phyloP scores from a whole-genome alignment of 2,888 invertebrate genomes.

The Sipha maydis region DNA sequence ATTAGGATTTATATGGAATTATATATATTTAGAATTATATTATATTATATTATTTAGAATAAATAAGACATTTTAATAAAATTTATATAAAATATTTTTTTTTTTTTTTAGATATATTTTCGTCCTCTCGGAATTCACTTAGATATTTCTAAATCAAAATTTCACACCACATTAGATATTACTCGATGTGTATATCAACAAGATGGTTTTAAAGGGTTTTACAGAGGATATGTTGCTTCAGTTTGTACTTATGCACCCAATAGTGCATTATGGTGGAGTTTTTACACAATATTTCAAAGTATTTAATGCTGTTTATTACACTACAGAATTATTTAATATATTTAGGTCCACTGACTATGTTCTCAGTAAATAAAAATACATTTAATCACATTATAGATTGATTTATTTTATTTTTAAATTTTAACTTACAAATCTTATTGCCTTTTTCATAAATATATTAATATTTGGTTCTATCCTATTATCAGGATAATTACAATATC shows the following conservation, averaged over 20 bases:
- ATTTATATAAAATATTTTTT: too few species aligned
- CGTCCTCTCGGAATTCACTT: constrained; percentile 81
- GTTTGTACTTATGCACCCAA: constrained; percentile 94
- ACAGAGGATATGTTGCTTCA: constrained; percentile 92
- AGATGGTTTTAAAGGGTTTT: constrained; percentile 90
- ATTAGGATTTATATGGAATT: too few species aligned
- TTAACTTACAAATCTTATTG: too few species aligned
- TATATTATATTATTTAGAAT: too few species aligned
- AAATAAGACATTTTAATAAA: too few species aligned
- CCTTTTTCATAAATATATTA: too few species aligned
- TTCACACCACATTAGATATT: constrained; percentile 80
- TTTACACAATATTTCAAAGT: constrained; percentile 95
- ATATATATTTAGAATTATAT: too few species aligned
- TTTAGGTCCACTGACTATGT: not conserved
- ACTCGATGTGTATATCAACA: constrained; percentile 79
- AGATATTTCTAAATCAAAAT: constrained; percentile 73
- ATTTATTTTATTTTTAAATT: too few species aligned
- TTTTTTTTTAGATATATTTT: constrained; percentile 69
- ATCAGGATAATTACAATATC: too few species aligned
- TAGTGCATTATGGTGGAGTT: constrained; percentile 97
- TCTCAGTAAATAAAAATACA: not conserved
- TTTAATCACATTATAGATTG: too few species aligned
- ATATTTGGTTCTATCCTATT: too few species aligned
- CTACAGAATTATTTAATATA: not conserved
- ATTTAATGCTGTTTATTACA: constrained; percentile 63